Conservation (phyloP, 2,888 invertebrate genomes). For the Lasioglossum morio region DNA sequence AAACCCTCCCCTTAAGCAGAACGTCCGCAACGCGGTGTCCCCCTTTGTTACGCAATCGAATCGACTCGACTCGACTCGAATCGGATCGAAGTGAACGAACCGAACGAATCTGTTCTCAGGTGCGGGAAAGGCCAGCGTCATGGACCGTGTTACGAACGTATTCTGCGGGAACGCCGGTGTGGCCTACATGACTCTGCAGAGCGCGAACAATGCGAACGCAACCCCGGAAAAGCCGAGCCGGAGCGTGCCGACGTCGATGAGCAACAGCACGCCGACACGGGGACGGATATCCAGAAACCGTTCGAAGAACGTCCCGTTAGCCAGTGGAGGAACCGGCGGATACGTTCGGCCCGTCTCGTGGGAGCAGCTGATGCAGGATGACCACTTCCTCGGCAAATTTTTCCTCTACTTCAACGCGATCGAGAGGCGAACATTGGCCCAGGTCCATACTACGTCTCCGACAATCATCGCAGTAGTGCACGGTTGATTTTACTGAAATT, state of each 20-base stretch:
- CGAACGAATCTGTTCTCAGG: constrained; percentile 65
- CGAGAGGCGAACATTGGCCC: constrained; percentile 92
- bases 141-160: constrained; percentile 95
- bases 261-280: constrained; percentile 71
- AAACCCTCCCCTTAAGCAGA: not conserved
- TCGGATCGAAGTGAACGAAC: not conserved
- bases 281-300: constrained; percentile 75
- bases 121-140: constrained; percentile 89
- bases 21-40: constrained; percentile 8
- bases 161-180: constrained; percentile 92
- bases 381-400: constrained; percentile 93
- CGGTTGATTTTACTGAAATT: not conserved
- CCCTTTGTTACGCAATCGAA: constrained; percentile 1
- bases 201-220: constrained; percentile 77
- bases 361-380: constrained; percentile 93
- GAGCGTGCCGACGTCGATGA: constrained; percentile 76
- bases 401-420: constrained; percentile 92
- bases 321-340: constrained; percentile 77
- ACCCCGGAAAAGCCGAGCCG: constrained; percentile 82
- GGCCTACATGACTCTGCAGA: constrained; percentile 84
- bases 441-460: constrained; percentile 84
- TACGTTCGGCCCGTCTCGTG: constrained; percentile 85
- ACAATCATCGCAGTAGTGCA: not conserved
- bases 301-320: constrained; percentile 73
- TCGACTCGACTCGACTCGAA: not conserved